Evolutionary conservation across 2,113 vertebrate genomes (phyloP).

Genomic region (Caranx melampygus): DNA sequence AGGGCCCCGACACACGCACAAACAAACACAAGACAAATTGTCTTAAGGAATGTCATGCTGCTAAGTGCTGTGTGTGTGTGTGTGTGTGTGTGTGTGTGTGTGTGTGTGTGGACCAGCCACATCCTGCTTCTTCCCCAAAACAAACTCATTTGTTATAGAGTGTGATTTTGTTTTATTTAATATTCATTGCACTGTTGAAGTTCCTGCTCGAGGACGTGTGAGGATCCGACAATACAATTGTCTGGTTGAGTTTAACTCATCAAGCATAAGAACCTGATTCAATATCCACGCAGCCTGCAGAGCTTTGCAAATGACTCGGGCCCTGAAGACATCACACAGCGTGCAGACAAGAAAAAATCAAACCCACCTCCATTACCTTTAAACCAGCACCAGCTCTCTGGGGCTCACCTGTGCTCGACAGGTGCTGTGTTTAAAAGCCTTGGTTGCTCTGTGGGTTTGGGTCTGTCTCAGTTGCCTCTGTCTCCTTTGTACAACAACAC

Average conservation of each 20-base stretch:
- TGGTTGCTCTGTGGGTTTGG: too few species aligned
- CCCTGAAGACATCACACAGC: too few species aligned
- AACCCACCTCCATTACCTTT: too few species aligned
- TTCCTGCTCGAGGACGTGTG: background rate
- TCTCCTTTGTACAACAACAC: too few species aligned
- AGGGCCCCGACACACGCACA: constrained; percentile 16
- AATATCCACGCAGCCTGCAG: background rate
- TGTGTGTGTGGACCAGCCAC: background rate
- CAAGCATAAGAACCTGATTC: background rate
- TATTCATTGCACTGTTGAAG: constrained; percentile 1
- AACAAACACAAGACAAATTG: constrained; percentile 12
- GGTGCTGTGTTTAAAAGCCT: too few species aligned
- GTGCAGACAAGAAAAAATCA: too few species aligned
- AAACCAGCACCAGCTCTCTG: too few species aligned
- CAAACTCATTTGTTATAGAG: constrained; percentile 6
- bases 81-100: too few species aligned
- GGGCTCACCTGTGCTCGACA: too few species aligned
- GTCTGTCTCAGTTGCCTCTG: too few species aligned
- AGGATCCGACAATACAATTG: too few species aligned
- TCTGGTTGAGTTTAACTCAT: too few species aligned
- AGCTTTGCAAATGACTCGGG: background rate
- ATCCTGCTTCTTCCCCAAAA: background rate
- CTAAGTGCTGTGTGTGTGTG: constrained; percentile 17
- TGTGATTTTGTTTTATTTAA: constrained; percentile 23
- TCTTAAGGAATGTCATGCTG: constrained; percentile 43